phyloP scores from a whole-genome alignment of 2,113 vertebrate genomes.

The Pedetes capensis region DNA sequence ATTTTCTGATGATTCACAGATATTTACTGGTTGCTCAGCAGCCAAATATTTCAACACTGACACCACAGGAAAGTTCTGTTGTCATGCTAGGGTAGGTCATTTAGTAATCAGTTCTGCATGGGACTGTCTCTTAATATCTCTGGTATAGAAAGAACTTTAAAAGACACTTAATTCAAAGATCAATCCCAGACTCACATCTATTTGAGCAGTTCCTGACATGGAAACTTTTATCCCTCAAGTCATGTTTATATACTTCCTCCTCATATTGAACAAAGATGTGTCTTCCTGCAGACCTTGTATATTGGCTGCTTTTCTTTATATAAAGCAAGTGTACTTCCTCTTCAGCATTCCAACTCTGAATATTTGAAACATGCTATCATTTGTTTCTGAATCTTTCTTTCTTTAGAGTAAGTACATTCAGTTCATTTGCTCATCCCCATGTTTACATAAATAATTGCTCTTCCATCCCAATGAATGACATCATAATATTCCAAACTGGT shows the following conservation, averaged over 20 bases:
- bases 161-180: neutral
- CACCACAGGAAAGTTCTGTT: constrained; percentile 30
- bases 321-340: neutral
- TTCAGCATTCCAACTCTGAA: neutral
- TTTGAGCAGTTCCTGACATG: neutral
- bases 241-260: neutral
- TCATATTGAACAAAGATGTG: neutral
- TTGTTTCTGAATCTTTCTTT: neutral
- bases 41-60: constrained; percentile 34
- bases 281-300: neutral
- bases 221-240: neutral
- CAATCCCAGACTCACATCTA: neutral
- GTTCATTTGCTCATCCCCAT: neutral
- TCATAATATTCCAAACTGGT: neutral
- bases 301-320: neutral
- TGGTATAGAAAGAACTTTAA: neutral
- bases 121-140: neutral
- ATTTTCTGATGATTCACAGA: constrained; percentile 46
- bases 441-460: neutral
- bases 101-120: constrained; percentile 46
- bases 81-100: constrained; percentile 3
- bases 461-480: neutral
- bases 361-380: neutral
- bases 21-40: constrained; percentile 57
- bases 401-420: neutral